These are phyloP conservation scores for Platysteira castanea DNA, from an alignment of 2,113 vertebrate species.

Conservation along the genomic window DNA sequence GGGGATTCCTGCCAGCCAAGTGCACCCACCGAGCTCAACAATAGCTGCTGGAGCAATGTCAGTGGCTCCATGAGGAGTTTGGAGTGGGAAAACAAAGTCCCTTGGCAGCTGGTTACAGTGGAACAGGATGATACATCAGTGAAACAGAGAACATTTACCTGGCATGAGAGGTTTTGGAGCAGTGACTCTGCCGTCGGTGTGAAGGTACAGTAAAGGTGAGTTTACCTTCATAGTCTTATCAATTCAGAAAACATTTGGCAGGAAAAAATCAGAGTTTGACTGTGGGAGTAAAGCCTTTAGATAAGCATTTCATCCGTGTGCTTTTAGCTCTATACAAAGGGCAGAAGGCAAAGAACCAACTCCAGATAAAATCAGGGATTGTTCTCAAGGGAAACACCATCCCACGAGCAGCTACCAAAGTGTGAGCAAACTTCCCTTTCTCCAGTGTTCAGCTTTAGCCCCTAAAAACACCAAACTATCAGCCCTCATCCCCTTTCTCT, in stretches of 20 bases:
- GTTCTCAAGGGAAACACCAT: not conserved
- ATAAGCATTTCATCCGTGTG: not conserved
- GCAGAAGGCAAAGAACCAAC: not conserved
- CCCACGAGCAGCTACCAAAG: not conserved
- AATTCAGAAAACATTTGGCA: not conserved
- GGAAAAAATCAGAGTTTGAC: not conserved
- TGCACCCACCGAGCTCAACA: constrained; percentile 34
- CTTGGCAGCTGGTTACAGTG: not conserved
- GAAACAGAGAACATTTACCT: not conserved
- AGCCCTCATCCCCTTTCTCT: not conserved
- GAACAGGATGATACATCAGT: not conserved
- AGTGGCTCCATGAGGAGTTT: constrained; percentile 1
- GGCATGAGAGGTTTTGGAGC: not conserved
- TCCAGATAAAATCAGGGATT: not conserved
- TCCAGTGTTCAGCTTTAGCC: rapidly evolving
- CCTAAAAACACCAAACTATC: not conserved
- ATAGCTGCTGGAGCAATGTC: not conserved
- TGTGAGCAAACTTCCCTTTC: not conserved
- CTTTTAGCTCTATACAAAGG: not conserved
- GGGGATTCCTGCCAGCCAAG: not conserved
- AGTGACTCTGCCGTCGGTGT: not conserved
- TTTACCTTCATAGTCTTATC: not conserved
- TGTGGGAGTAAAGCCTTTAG: not conserved
- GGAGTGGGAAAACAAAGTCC: not conserved
- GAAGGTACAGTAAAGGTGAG: not conserved